Evolutionary conservation across 2,888 invertebrate genomes (phyloP).

Genomic region (Sinhomidia bicolor): DNA sequence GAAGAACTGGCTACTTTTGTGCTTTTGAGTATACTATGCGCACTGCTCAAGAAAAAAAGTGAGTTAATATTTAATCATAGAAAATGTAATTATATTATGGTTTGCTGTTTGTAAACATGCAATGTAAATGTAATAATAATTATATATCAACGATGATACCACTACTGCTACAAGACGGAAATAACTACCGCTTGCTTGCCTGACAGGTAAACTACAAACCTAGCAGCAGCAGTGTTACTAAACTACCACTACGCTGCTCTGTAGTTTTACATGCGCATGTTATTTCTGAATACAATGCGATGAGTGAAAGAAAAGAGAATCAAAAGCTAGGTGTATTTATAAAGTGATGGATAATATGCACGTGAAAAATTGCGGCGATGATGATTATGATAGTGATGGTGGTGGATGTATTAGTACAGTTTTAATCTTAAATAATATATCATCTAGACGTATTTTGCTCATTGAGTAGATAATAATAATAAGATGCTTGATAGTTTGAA

Average conservation of each 20-base stretch:
- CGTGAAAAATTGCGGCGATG: not conserved
- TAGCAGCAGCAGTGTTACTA: not conserved
- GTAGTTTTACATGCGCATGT: not conserved
- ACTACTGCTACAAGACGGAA: no score
- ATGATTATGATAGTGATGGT: not conserved
- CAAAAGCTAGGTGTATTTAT: not conserved
- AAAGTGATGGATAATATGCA: conserved; percentile 27
- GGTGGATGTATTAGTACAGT: not conserved
- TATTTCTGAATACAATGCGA: conserved; percentile 29
- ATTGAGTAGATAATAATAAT: not conserved
- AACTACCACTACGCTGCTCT: no score
- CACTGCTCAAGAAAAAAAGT: not conserved
- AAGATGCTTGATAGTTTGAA: not conserved
- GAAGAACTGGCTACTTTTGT: no score
- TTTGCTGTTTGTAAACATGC: conserved; percentile 12
- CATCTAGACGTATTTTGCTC: not conserved
- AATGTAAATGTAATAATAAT: conserved; percentile 58
- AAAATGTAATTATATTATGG: conserved; percentile 1
- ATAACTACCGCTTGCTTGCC: conserved; percentile 11
- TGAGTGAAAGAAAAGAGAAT: no score
- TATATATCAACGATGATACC: conserved; percentile 40
- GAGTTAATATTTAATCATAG: not conserved
- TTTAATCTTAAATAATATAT: not conserved
- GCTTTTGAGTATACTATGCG: no score
- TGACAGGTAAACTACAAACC: conserved; percentile 9